Percentiles rank a stretch among this genome's conserved stretches.
Evolutionary conservation across 1,140 invertebrate genomes (phyloP).

Genomic region (Nautilus pompilius): DNA sequence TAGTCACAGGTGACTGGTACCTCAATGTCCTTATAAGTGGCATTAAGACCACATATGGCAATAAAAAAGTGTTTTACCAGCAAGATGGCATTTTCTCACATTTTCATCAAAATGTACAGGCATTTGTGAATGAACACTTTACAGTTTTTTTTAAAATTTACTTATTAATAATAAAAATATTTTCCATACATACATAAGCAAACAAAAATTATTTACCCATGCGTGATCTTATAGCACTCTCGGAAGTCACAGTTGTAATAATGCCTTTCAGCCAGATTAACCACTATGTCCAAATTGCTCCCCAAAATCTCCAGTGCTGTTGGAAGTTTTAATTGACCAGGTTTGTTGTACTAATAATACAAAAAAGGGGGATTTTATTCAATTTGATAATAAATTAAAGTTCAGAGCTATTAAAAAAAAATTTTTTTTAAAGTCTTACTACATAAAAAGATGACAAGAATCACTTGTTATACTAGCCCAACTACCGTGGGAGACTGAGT

Average conservation of each 20-base stretch:
- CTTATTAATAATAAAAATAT: slow-evolving; percentile 10
- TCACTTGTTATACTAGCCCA: not conserved
- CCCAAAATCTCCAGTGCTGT: slow-evolving; percentile 53
- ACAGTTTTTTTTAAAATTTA: no score
- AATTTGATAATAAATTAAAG: not conserved
- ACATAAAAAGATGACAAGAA: not conserved
- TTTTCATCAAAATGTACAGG: no score
- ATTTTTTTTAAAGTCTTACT: not conserved
- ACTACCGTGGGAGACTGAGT: no score
- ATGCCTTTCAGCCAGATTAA: slow-evolving; percentile 73
- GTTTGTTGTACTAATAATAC: slow-evolving; percentile 47
- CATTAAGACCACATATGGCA: no score
- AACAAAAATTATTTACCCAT: slow-evolving; percentile 59
- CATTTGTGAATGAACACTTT: no score
- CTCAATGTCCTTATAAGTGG: no score
- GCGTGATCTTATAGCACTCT: slow-evolving; percentile 70
- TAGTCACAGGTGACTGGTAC: no score
- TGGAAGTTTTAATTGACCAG: slow-evolving; percentile 40
- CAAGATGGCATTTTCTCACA: no score
- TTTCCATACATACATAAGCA: not conserved
- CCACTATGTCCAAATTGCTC: slow-evolving; percentile 74
- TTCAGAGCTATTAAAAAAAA: not conserved
- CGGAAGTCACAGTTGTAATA: slow-evolving; percentile 88
- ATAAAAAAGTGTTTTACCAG: no score
- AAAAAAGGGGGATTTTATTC: not conserved